Base-by-base conservation (phyloP, 1,140 invertebrate species). In the Phymastichus coffea region DNA sequence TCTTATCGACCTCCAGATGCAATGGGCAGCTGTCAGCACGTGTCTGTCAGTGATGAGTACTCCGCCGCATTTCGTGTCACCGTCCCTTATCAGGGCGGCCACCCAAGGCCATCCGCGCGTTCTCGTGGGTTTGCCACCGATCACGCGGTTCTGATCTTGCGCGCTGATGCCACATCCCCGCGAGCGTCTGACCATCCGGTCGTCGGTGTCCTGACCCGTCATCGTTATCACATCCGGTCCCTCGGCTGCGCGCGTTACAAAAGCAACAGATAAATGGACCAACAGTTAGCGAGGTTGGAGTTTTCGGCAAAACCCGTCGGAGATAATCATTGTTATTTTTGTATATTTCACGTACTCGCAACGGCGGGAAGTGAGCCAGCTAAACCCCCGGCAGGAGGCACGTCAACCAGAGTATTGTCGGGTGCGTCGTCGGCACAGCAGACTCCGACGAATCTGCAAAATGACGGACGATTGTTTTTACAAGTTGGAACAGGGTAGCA, bases 31-130 rank as follows among this genome's bases (percentile, higher is more conserved):
- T 1, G 90, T 92, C 0, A 93, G 80, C 2, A 94, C 82, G 69
- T 92, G 89, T 51, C 83, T 79, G 69, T 91, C 87, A 0, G 89
- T 90, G 58, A 94, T 88, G 3, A 94, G 80, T 1, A 84, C 86
- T 1, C 89, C 92, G 0, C 91, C 91, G 67, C 91, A 93, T 77
- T 85, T 91, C 57, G 83, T 87, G 66, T 69, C 22, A 46, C 67
- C 66, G 17, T 81, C 70, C 1, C 83, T 80, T 2, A 88, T 80
- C 22, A 91, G 67, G 2, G 88, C 88, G 0, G 83, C 90, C 84
- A 93, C 89, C 91, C 91, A 93, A 1, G 90, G 91, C 89, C 89
- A 93, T 66, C 88, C 87, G 51, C 85, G 83, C 0, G 85, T 83
- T 67, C 85, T 84, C 0, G 88, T 85, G 0, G 84, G 84, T 43